These are phyloP conservation scores for Anser brachyrhynchus DNA, from an alignment of 2,113 vertebrate species.

Conservation along the genomic window DNA sequence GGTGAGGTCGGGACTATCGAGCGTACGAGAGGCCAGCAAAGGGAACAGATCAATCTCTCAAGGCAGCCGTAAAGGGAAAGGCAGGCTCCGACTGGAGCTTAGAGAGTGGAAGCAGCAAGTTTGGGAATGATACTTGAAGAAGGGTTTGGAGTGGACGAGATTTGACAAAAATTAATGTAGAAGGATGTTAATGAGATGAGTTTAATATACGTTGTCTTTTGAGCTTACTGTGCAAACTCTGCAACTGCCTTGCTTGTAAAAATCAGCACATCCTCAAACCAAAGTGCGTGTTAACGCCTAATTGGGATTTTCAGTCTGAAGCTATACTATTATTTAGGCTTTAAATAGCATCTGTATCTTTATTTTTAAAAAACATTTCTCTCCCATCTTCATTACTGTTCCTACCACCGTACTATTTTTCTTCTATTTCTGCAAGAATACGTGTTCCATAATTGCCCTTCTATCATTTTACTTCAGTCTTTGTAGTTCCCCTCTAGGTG, in stretches of 20 bases:
- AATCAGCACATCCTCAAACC: accelerated
- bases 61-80: background rate
- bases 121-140: background rate
- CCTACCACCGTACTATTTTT: background rate
- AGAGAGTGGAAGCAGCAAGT: background rate
- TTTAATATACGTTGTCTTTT: accelerated
- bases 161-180: background rate
- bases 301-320: background rate
- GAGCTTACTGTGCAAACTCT: background rate
- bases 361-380: background rate
- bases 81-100: accelerated
- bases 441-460: background rate
- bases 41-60: too few relatives aligned
- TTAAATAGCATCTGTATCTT: background rate
- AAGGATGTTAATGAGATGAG: too few relatives aligned
- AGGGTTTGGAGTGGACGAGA: accelerated
- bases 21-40: accelerated
- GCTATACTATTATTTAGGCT: background rate
- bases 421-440: background rate
- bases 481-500: background rate
- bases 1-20: too few relatives aligned
- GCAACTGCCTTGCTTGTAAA: background rate
- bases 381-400: background rate
- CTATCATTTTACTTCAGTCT: background rate
- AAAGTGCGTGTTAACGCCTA: background rate